A percentile compares a stretch with the other conserved stretches of the same genome.
These are phyloP conservation scores for Miltochrista miniata DNA, from an alignment of 2,888 invertebrate genomes.

Conservation along the genomic window DNA sequence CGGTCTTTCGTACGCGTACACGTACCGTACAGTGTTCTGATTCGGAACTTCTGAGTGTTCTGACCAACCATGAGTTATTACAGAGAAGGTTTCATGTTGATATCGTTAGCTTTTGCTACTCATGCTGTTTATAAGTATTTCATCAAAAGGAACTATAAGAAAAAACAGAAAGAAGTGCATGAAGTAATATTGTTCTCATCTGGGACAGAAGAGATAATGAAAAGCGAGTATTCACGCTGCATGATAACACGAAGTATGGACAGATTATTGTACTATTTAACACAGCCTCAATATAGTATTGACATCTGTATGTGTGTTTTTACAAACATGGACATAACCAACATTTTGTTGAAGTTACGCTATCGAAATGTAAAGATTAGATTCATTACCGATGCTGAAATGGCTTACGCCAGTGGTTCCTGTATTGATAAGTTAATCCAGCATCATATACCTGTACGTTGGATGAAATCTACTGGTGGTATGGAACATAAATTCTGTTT, in stretches of 20 bases:
- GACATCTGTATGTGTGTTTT: conserved; percentile 89
- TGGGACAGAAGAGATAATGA: conserved; percentile 38
- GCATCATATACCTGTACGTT: conserved; percentile 80
- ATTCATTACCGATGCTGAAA: conserved; percentile 86
- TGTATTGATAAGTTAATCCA: conserved; percentile 57
- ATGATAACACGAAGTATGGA: conserved; percentile 60
- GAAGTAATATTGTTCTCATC: conserved; percentile 68
- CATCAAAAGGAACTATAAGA: conserved; percentile 40
- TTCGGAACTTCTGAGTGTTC: too few relatives aligned
- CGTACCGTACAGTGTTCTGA: too few relatives aligned
- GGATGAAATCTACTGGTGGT: conserved; percentile 77
- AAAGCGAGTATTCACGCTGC: conserved; percentile 63
- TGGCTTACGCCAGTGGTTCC: conserved; percentile 72
- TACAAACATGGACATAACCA: conserved; percentile 83
- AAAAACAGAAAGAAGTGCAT: conserved; percentile 46
- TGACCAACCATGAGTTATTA: conserved; percentile 12
- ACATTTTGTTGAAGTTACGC: conserved; percentile 43
- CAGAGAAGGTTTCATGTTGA: conserved; percentile 41
- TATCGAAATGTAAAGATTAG: conserved; percentile 77
- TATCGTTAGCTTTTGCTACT: conserved; percentile 51
- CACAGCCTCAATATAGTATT: conserved; percentile 72
- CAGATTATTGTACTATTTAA: conserved; percentile 42
- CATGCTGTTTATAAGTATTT: conserved; percentile 52
- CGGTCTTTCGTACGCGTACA: too few relatives aligned
- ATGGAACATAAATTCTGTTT: conserved; percentile 93